Evolutionary conservation across 2,113 vertebrate species (phyloP).

Genomic region (Mesitornis unicolor): DNA sequence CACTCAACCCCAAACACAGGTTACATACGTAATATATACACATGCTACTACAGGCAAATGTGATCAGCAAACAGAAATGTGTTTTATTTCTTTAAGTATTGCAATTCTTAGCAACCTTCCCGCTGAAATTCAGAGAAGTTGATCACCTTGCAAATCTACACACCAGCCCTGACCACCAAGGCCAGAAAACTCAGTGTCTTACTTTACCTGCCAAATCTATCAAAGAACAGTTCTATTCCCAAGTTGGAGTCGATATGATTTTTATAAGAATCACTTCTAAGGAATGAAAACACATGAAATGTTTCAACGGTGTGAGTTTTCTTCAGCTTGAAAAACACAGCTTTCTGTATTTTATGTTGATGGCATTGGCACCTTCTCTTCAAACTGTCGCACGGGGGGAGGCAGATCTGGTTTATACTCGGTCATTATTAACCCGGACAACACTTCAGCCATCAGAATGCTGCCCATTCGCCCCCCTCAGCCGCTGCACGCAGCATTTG

Average conservation of each 20-base stretch:
- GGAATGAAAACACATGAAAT: not conserved
- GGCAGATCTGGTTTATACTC: not conserved
- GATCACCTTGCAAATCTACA: not conserved
- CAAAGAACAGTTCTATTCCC: not conserved
- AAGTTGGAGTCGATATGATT: fast-evolving
- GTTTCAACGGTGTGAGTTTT: not conserved
- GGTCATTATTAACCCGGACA: not conserved
- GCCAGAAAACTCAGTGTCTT: not conserved
- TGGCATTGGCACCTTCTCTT: not conserved
- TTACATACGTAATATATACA: too few relatives aligned
- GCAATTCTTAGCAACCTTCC: not conserved
- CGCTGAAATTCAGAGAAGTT: not conserved
- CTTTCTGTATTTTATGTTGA: not conserved
- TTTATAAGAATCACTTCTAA: not conserved
- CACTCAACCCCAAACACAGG: too few relatives aligned
- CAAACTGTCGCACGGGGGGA: fast-evolving
- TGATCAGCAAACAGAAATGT: not conserved
- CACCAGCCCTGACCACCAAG: not conserved
- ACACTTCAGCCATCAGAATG: not conserved
- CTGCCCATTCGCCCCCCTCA: not conserved
- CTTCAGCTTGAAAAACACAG: not conserved
- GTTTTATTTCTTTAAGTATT: not conserved
- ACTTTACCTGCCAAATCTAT: not conserved
- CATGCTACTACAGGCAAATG: not conserved
- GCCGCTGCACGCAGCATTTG: not conserved